Percentiles rank a stretch among this genome's conserved stretches.
These are phyloP conservation scores for Elanoides forficatus DNA, from an alignment of 2,113 vertebrate genomes.

Conservation along the genomic window DNA sequence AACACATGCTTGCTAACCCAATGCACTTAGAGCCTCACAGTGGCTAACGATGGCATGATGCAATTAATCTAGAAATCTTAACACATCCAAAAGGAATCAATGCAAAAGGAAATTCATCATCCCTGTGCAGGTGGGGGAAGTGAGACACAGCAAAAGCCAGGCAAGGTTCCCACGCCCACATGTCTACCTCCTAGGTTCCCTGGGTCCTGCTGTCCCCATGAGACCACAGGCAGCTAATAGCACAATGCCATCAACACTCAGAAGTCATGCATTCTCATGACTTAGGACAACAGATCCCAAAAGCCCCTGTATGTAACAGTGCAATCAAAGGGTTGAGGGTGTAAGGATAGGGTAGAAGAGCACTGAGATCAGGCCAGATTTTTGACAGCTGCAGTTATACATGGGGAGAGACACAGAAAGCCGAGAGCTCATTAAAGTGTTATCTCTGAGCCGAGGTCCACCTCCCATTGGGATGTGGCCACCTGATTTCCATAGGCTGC, in stretches of 20 bases:
- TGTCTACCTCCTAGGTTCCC: not conserved
- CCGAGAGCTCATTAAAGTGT: not conserved
- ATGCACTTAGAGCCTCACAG: not conserved
- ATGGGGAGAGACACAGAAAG: not conserved
- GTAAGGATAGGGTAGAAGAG: not conserved
- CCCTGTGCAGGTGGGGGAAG: not conserved
- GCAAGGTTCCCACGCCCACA: not conserved
- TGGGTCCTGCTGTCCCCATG: not conserved
- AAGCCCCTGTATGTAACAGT: not conserved
- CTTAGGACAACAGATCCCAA: not conserved
- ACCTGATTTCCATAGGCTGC: not conserved
- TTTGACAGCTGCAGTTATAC: not conserved
- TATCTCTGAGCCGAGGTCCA: not conserved
- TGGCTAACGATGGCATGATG: rapidly evolving
- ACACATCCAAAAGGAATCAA: not conserved
- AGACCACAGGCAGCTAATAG: not conserved
- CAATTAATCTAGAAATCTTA: not conserved
- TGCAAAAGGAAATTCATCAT: not conserved
- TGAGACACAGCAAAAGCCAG: not conserved
- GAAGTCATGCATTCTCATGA: rapidly evolving
- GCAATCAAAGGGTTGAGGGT: not conserved
- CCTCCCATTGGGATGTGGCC: not conserved
- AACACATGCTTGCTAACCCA: not conserved
- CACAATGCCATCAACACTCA: rapidly evolving
- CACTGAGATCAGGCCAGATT: not conserved